Conservation (phyloP, 2,113 vertebrate genomes). For the Felis chaus region DNA sequence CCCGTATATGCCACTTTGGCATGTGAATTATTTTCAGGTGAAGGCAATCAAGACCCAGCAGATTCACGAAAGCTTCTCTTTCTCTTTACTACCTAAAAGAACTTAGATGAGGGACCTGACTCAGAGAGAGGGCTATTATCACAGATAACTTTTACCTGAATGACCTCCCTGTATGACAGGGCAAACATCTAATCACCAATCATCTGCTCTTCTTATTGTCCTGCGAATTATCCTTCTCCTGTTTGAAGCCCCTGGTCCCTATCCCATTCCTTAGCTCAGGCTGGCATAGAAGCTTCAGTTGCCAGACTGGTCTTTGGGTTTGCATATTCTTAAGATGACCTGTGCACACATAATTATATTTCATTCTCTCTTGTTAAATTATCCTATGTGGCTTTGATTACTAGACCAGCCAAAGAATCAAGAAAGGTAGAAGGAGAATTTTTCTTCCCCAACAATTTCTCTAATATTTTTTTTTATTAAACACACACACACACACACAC, state of each 20-base stretch:
- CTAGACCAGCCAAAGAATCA: not conserved
- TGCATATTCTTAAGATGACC: not conserved
- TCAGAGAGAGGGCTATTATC: not conserved
- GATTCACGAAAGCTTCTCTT: not conserved
- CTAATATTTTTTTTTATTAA: not conserved
- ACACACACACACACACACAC: too few species aligned
- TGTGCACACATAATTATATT: not conserved
- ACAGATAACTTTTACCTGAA: not conserved
- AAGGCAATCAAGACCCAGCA: not conserved
- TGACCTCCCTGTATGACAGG: not conserved
- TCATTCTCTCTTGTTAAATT: not conserved
- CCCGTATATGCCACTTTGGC: not conserved
- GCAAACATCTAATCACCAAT: not conserved
- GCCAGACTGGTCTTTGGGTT: not conserved
- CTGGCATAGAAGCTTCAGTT: not conserved
- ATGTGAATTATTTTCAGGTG: not conserved
- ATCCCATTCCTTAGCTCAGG: not conserved
- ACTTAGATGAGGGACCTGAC: not conserved
- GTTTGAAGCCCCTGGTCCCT: not conserved
- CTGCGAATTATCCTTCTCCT: not conserved
- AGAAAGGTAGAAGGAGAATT: not conserved
- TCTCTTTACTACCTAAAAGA: not conserved
- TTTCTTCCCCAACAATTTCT: not conserved
- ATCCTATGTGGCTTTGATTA: not conserved
- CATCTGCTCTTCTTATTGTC: not conserved